Percentiles rank a stretch among this genome's conserved stretches.
Conservation (phyloP, 92 coral and sea anemone species). For the Nematostella vectensis region DNA sequence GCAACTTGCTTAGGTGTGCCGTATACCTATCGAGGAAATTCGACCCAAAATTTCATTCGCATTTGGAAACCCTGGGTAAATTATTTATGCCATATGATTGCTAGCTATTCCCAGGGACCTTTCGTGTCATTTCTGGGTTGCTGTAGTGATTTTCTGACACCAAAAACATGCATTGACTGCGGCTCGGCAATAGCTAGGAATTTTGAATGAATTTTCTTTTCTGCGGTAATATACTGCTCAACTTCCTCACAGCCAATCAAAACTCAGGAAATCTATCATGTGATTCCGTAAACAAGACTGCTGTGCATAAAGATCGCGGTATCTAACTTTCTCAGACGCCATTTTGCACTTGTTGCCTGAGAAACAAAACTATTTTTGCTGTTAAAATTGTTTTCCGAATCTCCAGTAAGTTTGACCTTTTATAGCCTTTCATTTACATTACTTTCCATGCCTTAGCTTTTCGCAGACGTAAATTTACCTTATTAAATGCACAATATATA, state of each 20-base stretch:
- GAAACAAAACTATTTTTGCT: background rate
- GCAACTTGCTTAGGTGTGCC: slow-evolving; percentile 65
- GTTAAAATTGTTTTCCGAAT: too few species aligned
- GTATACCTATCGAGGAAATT: slow-evolving; percentile 17
- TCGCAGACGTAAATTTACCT: too few species aligned
- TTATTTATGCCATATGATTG: slow-evolving; percentile 33
- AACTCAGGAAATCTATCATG: slow-evolving; percentile 33
- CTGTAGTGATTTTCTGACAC: slow-evolving; percentile 55
- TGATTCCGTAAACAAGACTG: slow-evolving; percentile 8
- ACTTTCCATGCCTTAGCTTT: too few species aligned
- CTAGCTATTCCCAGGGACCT: slow-evolving; percentile 16
- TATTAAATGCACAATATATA: too few species aligned
- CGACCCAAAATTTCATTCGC: slow-evolving; percentile 9
- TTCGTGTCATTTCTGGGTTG: slow-evolving; percentile 36
- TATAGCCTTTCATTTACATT: too few species aligned
- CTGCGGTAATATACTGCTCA: slow-evolving; percentile 35
- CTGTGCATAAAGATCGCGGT: background rate
- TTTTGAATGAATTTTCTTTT: slow-evolving; percentile 32
- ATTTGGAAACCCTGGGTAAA: slow-evolving; percentile 25
- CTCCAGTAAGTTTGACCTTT: too few species aligned
- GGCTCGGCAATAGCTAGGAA: slow-evolving; percentile 20
- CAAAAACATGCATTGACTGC: slow-evolving; percentile 17
- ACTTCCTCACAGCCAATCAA: slow-evolving; percentile 45
- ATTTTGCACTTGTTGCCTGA: slow-evolving; percentile 27
- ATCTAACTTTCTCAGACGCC: slow-evolving; percentile 21